phyloP scores from a whole-genome alignment of 2,113 vertebrate species.

The Crocuta crocuta region DNA sequence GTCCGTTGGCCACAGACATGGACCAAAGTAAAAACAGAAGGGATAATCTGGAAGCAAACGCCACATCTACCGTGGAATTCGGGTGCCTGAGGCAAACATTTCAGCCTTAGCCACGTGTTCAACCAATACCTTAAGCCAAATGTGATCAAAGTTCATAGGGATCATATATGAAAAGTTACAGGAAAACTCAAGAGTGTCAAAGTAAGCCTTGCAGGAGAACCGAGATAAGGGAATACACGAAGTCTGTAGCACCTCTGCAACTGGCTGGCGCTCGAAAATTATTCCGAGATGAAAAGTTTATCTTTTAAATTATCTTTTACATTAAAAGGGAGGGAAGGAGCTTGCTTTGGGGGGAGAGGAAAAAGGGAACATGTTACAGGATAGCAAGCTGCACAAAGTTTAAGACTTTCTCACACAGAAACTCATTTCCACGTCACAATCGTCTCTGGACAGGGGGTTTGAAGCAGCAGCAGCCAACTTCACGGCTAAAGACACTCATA shows the following conservation, averaged over 20 bases:
- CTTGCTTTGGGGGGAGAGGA: background rate
- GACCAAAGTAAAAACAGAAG: background rate
- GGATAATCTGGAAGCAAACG: background rate
- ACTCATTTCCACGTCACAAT: background rate
- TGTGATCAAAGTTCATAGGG: background rate
- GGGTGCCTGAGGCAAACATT: background rate
- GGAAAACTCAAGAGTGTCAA: background rate
- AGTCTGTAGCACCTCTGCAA: background rate
- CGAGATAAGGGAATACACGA: background rate
- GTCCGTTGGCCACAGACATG: background rate
- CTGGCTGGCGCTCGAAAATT: background rate
- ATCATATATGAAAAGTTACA: background rate
- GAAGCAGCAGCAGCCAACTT: background rate
- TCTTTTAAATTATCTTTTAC: background rate
- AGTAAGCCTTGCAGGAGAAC: background rate
- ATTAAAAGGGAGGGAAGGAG: background rate
- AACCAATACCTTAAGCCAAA: background rate
- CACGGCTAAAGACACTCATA: background rate
- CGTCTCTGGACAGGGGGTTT: background rate
- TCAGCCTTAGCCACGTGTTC: background rate
- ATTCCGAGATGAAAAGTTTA: background rate
- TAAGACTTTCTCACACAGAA: background rate
- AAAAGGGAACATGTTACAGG: background rate
- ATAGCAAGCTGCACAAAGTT: too few species aligned
- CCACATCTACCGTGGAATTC: background rate